Evolutionary conservation across 2,888 invertebrate species (phyloP), one percentile per base, ranked within the genome.

Genomic region (Steromphala cineraria): DNA sequence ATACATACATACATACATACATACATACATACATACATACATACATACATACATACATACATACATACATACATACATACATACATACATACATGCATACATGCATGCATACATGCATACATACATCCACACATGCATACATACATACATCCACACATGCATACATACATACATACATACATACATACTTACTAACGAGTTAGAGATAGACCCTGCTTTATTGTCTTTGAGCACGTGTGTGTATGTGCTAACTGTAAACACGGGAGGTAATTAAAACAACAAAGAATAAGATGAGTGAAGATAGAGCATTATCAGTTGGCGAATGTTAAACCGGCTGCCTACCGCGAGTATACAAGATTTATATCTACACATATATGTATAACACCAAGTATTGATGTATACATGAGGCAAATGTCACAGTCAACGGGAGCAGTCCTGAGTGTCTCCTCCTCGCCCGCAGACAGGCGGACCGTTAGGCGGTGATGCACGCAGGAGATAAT

Each of bases 331-430:
- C 40, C 40, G 40, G 19, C 8, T 36, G 31, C 71, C 36, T 13
- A 40, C 40, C 28, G 40, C 36, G 36, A 36, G 40, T 36, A 71
- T 31, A 71, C 71, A 71, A 19, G 31, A 40, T 71, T 4, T 36
- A 17, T 71, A 71, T 71, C 71, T 36, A 4, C 36, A n/a, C 28
- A 40, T 36, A 36, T 40, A 71, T 71, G 71, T 71, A 71, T 36
- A 71, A n/a, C 36, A 15, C 40, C 28, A 31, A 36, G 17, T 15
- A 71, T 36, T n/a, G 71, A 36, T 71, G 71, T 71, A 71, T 71
- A 71, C 36, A 71, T 17, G 31, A 71, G 36, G 36, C 71, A 71
- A 71, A 71, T 71, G 71, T 71, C 71, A 71, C 71, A 71, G 71
- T 36, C 71, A n/a, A 15, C 40, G 10, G 31, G 19, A 19, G 31